Evolutionary conservation across 92 coral and sea anemone genomes (phyloP).

Genomic region (Pocillopora grandis): DNA sequence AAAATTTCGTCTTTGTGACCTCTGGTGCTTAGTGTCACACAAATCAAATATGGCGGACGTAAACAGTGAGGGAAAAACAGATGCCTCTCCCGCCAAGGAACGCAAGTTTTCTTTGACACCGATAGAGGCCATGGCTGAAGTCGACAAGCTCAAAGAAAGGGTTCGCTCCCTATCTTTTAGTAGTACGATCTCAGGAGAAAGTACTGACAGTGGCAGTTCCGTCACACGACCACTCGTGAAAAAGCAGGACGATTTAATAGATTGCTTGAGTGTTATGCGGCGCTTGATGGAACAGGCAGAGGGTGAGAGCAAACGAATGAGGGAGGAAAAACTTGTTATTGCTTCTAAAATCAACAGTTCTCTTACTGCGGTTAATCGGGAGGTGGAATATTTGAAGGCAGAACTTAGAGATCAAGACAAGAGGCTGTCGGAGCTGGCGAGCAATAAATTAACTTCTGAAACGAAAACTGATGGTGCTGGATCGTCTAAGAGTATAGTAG

Average conservation of each 20-base stretch:
- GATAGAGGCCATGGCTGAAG: constrained; percentile 68
- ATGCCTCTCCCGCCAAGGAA: constrained; percentile 44
- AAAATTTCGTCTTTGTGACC: constrained; percentile 34
- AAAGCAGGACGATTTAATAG: constrained; percentile 86
- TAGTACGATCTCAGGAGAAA: constrained; percentile 58
- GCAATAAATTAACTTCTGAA: constrained; percentile 10
- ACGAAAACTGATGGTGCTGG: constrained; percentile 24
- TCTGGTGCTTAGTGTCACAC: constrained; percentile 36
- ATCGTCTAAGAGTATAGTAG: constrained; percentile 47
- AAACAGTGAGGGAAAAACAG: constrained; percentile 41
- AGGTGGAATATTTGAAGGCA: constrained; percentile 89
- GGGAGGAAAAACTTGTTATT: constrained; percentile 89
- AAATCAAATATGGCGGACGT: constrained; percentile 66
- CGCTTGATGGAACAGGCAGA: constrained; percentile 98
- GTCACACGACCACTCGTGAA: constrained; percentile 66
- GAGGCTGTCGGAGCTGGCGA: constrained; percentile 79
- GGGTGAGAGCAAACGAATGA: constrained; percentile 87
- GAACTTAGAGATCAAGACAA: constrained; percentile 95
- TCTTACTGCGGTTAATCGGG: constrained; percentile 89
- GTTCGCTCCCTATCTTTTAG: constrained; percentile 75
- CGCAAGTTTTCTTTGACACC: constrained; percentile 56
- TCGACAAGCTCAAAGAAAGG: constrained; percentile 72
- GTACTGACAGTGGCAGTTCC: constrained; percentile 70
- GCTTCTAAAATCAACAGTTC: constrained; percentile 91
- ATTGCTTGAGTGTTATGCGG: constrained; percentile 95